phyloP scores from a whole-genome alignment of 2,113 vertebrate species.

The Microcebus jonahi region DNA sequence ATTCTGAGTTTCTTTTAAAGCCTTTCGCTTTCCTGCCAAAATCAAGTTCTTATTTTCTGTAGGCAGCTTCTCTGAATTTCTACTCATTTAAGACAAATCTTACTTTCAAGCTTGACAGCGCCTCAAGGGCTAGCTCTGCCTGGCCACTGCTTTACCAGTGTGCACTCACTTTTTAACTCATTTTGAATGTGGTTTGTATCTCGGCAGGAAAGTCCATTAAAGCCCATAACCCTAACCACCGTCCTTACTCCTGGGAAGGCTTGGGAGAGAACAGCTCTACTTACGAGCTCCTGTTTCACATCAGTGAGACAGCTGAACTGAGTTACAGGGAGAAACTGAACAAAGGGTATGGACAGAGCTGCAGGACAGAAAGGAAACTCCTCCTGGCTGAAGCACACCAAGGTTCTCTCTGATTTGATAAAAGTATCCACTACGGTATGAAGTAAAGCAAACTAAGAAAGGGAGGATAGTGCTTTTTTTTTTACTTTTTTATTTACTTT shows the following conservation, averaged over 20 bases:
- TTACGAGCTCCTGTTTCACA: background rate
- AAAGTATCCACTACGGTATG: background rate
- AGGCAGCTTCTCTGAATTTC: background rate
- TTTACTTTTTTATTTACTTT: background rate
- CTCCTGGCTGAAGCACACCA: background rate
- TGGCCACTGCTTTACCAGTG: background rate
- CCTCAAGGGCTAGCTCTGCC: background rate
- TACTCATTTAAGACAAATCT: background rate
- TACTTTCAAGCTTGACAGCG: background rate
- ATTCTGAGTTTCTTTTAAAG: conserved; percentile 31
- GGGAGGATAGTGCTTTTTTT: background rate
- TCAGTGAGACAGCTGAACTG: background rate
- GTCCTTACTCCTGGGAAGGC: background rate
- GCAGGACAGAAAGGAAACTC: background rate
- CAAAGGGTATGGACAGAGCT: background rate
- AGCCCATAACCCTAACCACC: background rate
- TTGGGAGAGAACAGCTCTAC: background rate
- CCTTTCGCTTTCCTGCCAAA: background rate
- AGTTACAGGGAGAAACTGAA: background rate
- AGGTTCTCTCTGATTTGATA: background rate
- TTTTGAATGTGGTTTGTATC: background rate
- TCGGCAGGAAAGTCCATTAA: conserved; percentile 14
- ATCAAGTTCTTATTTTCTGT: background rate
- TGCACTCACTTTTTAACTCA: background rate
- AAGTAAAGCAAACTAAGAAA: background rate